Evolutionary conservation across 2,797 vertebrate genomes (phyloP), one percentile per base, ranked within the genome.

Genomic region (Argyrosomus regius): DNA sequence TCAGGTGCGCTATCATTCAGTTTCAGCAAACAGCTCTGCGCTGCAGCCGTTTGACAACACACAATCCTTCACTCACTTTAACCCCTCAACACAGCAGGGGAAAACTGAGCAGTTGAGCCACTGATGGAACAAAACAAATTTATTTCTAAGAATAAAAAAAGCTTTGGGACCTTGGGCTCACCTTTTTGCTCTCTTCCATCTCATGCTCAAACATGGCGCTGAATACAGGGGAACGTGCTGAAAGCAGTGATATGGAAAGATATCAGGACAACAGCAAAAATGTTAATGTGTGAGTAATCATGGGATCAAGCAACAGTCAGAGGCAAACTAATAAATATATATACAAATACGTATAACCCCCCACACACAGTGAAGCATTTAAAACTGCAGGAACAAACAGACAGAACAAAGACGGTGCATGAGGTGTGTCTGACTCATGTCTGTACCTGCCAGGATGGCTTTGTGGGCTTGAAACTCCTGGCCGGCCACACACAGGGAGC

Each of bases 141-240:
- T 61, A 75, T 83, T 81, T 73, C 28, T 28, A 11, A 41, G 26
- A 31, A 46, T 53, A 49, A 73, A 72, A 58, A 69, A 61, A 71
- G 16, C 49, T 46, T 20, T 10, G 26, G 58, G 70, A 62, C 49
- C 65, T 78, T 62, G 70, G 72, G 78, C 95, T 94, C 90, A 98
- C 97, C 97, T 99, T 99, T 94, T 99, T 99, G 92, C 98, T 99
- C 88, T 99, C 98, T 61, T 99, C 98, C 98, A 99, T 99, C 91
- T 99, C 98, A 6, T 99, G 98, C 91, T 99, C 98, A 92, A 99
- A 99, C 98, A 99, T 99, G 91, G 97, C 98, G n/a, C 98, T 99
- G 95, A 99, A 99, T 58, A 99, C 98, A 0, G 98, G 98, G 18
- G 98, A 99, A 4, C 98, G 97, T 0, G 98, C 98, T 99, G 86